phyloP scores from a whole-genome alignment of 2,797 vertebrate species.

The Schizothorax lantsangensis region DNA sequence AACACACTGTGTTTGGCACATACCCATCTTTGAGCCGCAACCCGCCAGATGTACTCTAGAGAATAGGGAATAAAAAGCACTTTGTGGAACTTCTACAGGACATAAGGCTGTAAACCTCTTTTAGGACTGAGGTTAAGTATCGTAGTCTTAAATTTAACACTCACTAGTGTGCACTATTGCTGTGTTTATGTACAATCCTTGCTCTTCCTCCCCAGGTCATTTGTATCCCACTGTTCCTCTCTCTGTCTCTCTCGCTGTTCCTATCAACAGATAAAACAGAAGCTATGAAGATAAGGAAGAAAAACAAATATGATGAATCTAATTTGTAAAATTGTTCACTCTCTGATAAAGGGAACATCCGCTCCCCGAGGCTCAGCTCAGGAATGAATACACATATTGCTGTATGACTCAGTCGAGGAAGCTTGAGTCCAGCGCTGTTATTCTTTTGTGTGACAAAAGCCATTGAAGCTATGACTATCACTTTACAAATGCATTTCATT shows the following conservation, averaged over 20 bases:
- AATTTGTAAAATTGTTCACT: conserved; percentile 14
- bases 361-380: conserved; percentile 1
- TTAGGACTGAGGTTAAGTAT: not conserved
- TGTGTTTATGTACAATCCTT: not conserved
- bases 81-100: not conserved
- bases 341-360: conserved; percentile 3
- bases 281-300: not conserved
- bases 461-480: not conserved
- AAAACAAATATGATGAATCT: not conserved
- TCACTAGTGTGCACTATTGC: not conserved
- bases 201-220: not conserved
- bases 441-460: not conserved
- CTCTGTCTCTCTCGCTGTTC: not conserved
- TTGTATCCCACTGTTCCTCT: not conserved
- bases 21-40: not conserved
- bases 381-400: not conserved
- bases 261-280: not conserved
- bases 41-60: not conserved
- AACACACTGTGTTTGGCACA: not conserved
- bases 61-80: not conserved
- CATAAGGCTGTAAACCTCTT: not conserved
- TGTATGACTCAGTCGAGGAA: not conserved
- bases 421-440: not conserved
- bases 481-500: not conserved
- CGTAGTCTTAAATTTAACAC: too few species aligned